Conservation (phyloP, 2,888 invertebrate species). For the Mantis religiosa region DNA sequence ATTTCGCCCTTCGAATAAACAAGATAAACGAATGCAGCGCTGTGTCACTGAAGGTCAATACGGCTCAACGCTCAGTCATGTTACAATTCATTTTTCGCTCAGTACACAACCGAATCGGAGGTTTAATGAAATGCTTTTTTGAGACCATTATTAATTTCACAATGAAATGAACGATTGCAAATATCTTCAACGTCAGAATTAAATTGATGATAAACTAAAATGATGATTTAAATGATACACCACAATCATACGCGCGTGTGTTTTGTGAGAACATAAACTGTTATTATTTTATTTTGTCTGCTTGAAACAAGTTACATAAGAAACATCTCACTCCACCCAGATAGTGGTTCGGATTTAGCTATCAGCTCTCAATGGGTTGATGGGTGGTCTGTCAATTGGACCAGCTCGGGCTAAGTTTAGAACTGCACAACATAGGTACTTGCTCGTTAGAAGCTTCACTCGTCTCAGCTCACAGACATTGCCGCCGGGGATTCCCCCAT, state of each 20-base stretch:
- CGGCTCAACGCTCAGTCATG: too few species aligned
- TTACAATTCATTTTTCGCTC: too few species aligned
- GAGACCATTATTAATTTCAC: too few species aligned
- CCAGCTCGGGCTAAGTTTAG: neutral
- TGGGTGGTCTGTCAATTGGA: neutral
- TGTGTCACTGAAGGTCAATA: too few species aligned
- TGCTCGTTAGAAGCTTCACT: neutral
- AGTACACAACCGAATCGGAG: neutral
- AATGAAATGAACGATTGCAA: neutral
- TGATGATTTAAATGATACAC: too few species aligned
- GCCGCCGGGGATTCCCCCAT: neutral
- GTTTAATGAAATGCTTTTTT: neutral
- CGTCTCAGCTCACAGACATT: neutral
- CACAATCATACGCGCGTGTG: neutral
- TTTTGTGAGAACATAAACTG: neutral
- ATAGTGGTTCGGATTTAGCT: neutral
- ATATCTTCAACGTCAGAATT: neutral
- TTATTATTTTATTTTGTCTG: neutral
- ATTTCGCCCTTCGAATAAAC: too few species aligned
- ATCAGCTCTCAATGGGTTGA: neutral
- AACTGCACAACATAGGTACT: neutral
- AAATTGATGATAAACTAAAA: too few species aligned
- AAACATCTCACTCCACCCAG: neutral
- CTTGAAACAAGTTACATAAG: neutral
- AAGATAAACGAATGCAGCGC: too few species aligned